Evolutionary conservation across 2,888 invertebrate species (phyloP).

Genomic region (Falcaria lacertinaria): DNA sequence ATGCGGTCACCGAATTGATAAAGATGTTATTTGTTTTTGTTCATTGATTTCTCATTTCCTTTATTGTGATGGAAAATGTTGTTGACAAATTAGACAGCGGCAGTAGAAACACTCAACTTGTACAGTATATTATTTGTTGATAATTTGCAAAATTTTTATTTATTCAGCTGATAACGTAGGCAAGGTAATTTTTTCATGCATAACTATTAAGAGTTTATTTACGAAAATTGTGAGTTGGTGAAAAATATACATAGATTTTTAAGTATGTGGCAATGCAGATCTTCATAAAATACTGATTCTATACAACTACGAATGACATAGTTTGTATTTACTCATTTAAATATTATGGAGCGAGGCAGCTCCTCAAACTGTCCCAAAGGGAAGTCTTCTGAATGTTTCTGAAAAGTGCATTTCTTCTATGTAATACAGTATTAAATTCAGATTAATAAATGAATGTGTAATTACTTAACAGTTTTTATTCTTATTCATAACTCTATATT

Average conservation of each 20-base stretch:
- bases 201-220: slow-evolving; percentile 66
- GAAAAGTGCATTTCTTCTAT: slow-evolving; percentile 94
- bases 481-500: too few species aligned
- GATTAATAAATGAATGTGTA: slow-evolving; percentile 79
- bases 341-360: slow-evolving; percentile 56
- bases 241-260: slow-evolving; percentile 79
- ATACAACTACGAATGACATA: slow-evolving; percentile 55
- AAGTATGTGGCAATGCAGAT: slow-evolving; percentile 81
- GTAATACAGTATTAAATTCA: slow-evolving; percentile 93
- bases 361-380: slow-evolving; percentile 76
- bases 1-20: slow-evolving; percentile 71
- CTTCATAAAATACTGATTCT: slow-evolving; percentile 69
- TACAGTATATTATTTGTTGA: slow-evolving; percentile 72
- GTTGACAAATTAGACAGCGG: slow-evolving; percentile 76
- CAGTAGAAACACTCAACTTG: slow-evolving; percentile 59
- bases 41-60: slow-evolving; percentile 62
- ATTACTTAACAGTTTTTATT: slow-evolving; percentile 23
- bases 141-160: slow-evolving; percentile 77
- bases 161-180: slow-evolving; percentile 67
- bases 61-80: slow-evolving; percentile 75
- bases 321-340: slow-evolving; percentile 66
- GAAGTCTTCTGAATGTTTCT: slow-evolving; percentile 93
- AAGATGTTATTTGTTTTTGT: slow-evolving; percentile 56
- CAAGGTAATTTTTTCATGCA: slow-evolving; percentile 66
- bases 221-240: slow-evolving; percentile 64